These are phyloP conservation scores for Ostrea denselamellosa DNA, from an alignment of 1,140 invertebrate genomes.

Conservation along the genomic window DNA sequence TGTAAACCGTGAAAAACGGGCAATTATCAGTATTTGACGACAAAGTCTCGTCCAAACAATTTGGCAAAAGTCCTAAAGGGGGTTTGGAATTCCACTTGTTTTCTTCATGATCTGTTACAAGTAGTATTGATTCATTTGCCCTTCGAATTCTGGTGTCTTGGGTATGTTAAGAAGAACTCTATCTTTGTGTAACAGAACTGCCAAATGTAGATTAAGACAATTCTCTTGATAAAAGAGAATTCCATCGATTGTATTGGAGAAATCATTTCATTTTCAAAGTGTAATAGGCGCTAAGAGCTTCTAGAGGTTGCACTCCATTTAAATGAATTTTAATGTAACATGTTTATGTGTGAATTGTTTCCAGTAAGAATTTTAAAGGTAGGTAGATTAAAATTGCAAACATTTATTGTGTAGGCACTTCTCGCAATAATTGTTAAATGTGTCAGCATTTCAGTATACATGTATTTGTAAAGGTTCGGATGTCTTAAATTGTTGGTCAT, in stretches of 20 bases:
- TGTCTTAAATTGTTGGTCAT: neutral
- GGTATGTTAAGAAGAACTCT: neutral
- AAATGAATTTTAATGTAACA: neutral
- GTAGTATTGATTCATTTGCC: neutral
- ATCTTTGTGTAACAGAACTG: neutral
- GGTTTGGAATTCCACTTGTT: slow-evolving; percentile 7
- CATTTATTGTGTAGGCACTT: neutral
- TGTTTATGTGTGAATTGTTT: slow-evolving; percentile 6
- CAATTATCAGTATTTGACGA: neutral
- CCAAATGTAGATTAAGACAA: neutral
- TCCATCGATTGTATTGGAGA: neutral
- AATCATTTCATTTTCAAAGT: slow-evolving; percentile 26
- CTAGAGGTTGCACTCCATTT: slow-evolving; percentile 8
- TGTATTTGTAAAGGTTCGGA: neutral
- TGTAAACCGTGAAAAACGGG: slow-evolving; percentile 10
- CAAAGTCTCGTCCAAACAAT: neutral
- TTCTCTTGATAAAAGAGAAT: slow-evolving; percentile 15
- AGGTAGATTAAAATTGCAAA: slow-evolving; percentile 6
- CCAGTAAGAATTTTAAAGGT: neutral
- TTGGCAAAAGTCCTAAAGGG: neutral
- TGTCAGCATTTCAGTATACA: neutral
- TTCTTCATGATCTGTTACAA: slow-evolving; percentile 35
- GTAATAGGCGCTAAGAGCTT: neutral
- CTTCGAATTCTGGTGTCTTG: neutral
- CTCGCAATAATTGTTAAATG: neutral